Conservation (phyloP, 2,113 vertebrate genomes). For the Sturnus vulgaris region DNA sequence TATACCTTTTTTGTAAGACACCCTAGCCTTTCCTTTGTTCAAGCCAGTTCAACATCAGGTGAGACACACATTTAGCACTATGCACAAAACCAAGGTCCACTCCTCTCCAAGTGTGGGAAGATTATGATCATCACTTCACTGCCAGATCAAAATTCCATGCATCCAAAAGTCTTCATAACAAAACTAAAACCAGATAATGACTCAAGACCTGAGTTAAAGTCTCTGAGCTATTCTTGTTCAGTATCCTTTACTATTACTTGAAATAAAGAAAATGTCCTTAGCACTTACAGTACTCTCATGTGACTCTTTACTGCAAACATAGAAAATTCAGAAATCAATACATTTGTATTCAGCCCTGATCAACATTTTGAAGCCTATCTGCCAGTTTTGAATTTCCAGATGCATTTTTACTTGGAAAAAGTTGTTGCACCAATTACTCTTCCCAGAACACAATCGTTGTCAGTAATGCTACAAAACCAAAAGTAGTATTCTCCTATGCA, state of each 20-base stretch:
- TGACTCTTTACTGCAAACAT: slow-evolving; percentile 6
- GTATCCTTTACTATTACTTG: background rate
- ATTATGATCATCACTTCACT: background rate
- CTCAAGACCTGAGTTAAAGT: background rate
- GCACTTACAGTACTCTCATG: background rate
- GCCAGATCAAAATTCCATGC: background rate
- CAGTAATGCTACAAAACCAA: background rate
- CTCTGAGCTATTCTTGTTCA: background rate
- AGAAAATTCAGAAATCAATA: slow-evolving; percentile 26
- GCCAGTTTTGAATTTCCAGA: background rate
- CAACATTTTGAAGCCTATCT: background rate
- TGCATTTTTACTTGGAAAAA: background rate
- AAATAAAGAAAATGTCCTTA: background rate
- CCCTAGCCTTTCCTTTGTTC: background rate
- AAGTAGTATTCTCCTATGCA: background rate
- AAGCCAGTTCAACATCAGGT: background rate
- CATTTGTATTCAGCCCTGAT: background rate
- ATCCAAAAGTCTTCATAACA: background rate
- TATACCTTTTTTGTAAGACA: background rate
- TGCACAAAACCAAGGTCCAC: background rate
- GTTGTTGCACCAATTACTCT: background rate
- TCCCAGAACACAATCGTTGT: background rate
- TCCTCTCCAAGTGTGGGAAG: background rate
- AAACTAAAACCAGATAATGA: background rate
- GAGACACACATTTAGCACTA: background rate